A percentile compares a stretch with the other conserved stretches of the same genome.
phyloP scores from a whole-genome alignment of 1,140 invertebrate species.

The Pollicipes pollicipes region DNA sequence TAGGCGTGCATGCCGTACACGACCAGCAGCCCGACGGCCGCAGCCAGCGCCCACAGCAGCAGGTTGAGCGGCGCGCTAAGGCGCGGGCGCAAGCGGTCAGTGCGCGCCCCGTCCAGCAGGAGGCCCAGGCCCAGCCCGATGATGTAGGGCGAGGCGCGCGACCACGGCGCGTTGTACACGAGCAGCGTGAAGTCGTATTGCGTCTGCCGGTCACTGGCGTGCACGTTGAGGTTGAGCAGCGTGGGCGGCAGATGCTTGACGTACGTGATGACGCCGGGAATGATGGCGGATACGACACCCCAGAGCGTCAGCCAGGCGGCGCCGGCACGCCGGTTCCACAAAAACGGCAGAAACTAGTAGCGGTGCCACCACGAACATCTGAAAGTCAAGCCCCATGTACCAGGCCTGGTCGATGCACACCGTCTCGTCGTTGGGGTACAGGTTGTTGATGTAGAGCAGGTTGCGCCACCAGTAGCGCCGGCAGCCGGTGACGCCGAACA shows the following conservation, averaged over 20 bases:
- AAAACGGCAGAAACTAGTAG: slow-evolving; percentile 47
- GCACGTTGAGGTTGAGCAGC: background rate
- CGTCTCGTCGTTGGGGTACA: background rate
- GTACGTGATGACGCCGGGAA: slow-evolving; percentile 43
- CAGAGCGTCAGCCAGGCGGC: slow-evolving; percentile 33
- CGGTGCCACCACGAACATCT: slow-evolving; percentile 49
- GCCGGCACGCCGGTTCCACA: slow-evolving; percentile 40
- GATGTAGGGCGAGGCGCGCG: slow-evolving; percentile 10
- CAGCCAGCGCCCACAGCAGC: slow-evolving; percentile 3
- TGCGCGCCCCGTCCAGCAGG: background rate
- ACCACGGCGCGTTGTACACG: slow-evolving; percentile 10
- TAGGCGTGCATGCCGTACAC: slow-evolving; percentile 8
- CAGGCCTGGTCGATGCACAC: slow-evolving; percentile 50
- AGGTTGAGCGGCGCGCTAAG: background rate
- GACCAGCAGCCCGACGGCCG: slow-evolving; percentile 7
- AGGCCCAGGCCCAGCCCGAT: slow-evolving; percentile 9
- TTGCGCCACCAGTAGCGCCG: slow-evolving; percentile 10
- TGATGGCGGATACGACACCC: slow-evolving; percentile 35
- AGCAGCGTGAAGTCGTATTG: slow-evolving; percentile 1
- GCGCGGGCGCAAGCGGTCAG: background rate
- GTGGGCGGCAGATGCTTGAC: slow-evolving; percentile 25
- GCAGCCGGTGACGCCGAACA: slow-evolving; percentile 3
- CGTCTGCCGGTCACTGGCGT: background rate
- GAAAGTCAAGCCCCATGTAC: slow-evolving; percentile 67
- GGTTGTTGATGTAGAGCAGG: slow-evolving; percentile 11